phyloP scores from a whole-genome alignment of 2,797 vertebrate genomes.

The Allochrocebus solatus region DNA sequence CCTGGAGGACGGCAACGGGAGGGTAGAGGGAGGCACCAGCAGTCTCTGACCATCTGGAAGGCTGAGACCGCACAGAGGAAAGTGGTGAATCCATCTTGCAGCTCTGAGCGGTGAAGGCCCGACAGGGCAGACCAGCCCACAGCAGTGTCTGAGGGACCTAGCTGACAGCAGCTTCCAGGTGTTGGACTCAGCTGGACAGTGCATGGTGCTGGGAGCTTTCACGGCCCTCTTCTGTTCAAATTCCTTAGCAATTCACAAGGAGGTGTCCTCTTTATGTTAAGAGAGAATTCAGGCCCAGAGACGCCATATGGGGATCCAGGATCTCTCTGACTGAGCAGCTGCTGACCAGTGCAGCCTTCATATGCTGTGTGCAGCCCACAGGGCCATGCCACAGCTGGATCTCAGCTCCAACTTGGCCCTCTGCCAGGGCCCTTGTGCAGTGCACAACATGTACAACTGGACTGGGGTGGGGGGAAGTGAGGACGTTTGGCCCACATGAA shows the following conservation, averaged over 20 bases:
- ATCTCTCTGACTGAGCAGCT: too few relatives aligned
- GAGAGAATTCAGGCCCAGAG: neutral
- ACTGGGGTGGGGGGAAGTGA: too few relatives aligned
- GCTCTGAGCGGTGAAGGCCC: neutral
- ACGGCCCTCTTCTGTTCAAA: neutral
- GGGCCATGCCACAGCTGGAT: too few relatives aligned
- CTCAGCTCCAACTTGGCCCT: too few relatives aligned
- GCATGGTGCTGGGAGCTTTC: neutral
- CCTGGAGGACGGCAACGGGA: fast-evolving
- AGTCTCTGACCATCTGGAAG: too few relatives aligned
- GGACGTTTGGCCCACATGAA: too few relatives aligned
- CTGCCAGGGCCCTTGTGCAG: too few relatives aligned
- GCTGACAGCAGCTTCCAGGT: neutral
- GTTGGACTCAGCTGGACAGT: neutral
- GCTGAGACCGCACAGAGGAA: too few relatives aligned
- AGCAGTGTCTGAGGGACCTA: neutral
- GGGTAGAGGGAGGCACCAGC: neutral
- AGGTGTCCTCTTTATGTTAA: neutral
- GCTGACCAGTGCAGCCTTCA: neutral
- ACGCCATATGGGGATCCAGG: neutral
- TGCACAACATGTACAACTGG: too few relatives aligned
- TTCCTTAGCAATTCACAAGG: neutral
- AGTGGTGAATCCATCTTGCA: too few relatives aligned
- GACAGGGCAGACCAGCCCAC: neutral
- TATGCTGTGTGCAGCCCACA: neutral